Evolutionary conservation across 1,140 invertebrate genomes (phyloP).

Genomic region (Drosophila saltans): DNA sequence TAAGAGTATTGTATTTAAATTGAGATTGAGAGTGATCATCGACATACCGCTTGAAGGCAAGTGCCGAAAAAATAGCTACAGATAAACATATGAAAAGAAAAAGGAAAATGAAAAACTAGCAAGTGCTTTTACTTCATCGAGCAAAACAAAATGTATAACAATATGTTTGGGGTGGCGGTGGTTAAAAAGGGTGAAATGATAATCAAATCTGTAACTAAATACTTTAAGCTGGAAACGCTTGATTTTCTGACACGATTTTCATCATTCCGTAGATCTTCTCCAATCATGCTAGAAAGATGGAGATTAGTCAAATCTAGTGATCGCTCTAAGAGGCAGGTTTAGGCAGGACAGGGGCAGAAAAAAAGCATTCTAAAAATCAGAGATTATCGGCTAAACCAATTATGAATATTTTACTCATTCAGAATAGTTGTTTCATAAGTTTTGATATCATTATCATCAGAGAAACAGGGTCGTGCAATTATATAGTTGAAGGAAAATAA

Average conservation of each 20-base stretch:
- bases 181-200: too few species aligned
- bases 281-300: not conserved
- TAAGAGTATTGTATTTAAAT: constrained; percentile 23
- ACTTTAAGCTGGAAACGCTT: not conserved
- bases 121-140: constrained; percentile 44
- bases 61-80: constrained; percentile 29
- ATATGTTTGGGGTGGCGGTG: not conserved
- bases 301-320: not conserved
- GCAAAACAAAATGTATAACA: constrained; percentile 41
- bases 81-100: constrained; percentile 22
- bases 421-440: not conserved
- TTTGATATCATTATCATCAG: not conserved
- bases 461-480: not conserved
- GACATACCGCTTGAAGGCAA: constrained; percentile 28
- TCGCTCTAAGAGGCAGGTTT: not conserved
- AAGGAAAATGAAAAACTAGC: constrained; percentile 37
- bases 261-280: too few species aligned
- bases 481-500: not conserved
- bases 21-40: constrained; percentile 25
- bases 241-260: not conserved
- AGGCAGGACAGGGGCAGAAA: not conserved
- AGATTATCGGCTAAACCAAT: not conserved
- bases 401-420: not conserved
- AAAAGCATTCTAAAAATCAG: not conserved
- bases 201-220: not conserved